Evolutionary conservation across 2,888 invertebrate species (phyloP), one percentile per base, ranked within the genome.

Genomic region (Mamestra brassicae): DNA sequence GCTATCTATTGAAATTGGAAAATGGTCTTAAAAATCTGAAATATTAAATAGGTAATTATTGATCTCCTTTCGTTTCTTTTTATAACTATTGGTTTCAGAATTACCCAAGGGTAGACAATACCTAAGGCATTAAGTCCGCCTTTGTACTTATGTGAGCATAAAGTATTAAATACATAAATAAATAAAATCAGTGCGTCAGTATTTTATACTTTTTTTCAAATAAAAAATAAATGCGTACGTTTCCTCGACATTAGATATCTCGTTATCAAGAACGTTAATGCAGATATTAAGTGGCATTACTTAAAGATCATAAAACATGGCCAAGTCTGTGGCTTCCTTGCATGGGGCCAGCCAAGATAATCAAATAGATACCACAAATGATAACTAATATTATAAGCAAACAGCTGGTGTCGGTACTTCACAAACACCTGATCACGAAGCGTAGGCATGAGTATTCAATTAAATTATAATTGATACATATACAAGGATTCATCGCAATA

Each of bases 401-500:
- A 86, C 36, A 86, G 74, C 61, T 63, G 52, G 15, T 82, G 71
- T 72, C 79, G 73, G 64, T 60, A 73, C 69, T 72, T 84, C 76
- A 75, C 80, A 87, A 85, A 68, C 76, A 77, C 66, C 65, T 52
- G 58, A 71, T 85, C 86, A 86, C 86, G 86, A 87, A 34, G 13
- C 34, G 8, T 7, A 1, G 11, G 70, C 77, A 86, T 87, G 86
- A 81, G 72, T 4, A 8, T 47, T 73, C 74, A 79, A 87, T 87
- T 86, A 84, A 82, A 82, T 68, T 74, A 60, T 82, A 85, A 86
- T 86, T 85, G 70, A 85, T 78, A 87, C 64, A 61, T 64, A 69
- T 61, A 74, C 66, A 66, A 65, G 58, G 68, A 57, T 54, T 67
- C 47, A 45, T 50, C 42, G 50, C 50, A 62, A 10, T 50, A 70